Evolutionary conservation across 53 echinoderm and acorn worm genomes (phyloP).

Genomic region (Paelopatides confundens): DNA sequence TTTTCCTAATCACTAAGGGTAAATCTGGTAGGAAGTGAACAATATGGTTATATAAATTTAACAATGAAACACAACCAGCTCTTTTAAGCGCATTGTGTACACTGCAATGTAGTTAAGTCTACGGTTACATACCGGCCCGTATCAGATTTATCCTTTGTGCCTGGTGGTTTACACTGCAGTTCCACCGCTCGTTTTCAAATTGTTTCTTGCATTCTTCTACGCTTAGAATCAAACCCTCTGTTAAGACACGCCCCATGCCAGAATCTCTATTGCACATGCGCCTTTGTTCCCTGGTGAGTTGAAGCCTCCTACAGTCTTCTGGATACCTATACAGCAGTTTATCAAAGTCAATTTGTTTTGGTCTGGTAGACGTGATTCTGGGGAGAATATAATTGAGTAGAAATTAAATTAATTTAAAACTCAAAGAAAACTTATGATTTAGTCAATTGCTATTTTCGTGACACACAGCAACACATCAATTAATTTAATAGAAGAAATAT

Average conservation of each 20-base stretch:
- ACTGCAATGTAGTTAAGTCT: too few relatives aligned
- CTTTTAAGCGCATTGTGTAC: too few relatives aligned
- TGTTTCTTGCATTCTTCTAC: constrained; percentile 76
- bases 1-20: too few relatives aligned
- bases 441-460: not conserved
- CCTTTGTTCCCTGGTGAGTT: constrained; percentile 79
- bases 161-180: constrained; percentile 80
- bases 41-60: too few relatives aligned
- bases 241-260: constrained; percentile 77
- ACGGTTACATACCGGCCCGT: constrained; percentile 84
- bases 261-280: constrained; percentile 86
- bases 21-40: too few relatives aligned
- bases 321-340: constrained; percentile 47
- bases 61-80: too few relatives aligned
- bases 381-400: not conserved
- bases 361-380: constrained; percentile 69
- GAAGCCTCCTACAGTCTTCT: constrained; percentile 75
- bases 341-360: constrained; percentile 41
- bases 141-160: constrained; percentile 80
- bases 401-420: too few relatives aligned
- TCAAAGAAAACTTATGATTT: too few relatives aligned
- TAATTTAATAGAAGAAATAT: too few relatives aligned
- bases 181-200: constrained; percentile 92
- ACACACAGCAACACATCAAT: too few relatives aligned
- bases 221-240: constrained; percentile 79